Conservation (phyloP, 2,113 vertebrate genomes). For the Saccopteryx leptura region DNA sequence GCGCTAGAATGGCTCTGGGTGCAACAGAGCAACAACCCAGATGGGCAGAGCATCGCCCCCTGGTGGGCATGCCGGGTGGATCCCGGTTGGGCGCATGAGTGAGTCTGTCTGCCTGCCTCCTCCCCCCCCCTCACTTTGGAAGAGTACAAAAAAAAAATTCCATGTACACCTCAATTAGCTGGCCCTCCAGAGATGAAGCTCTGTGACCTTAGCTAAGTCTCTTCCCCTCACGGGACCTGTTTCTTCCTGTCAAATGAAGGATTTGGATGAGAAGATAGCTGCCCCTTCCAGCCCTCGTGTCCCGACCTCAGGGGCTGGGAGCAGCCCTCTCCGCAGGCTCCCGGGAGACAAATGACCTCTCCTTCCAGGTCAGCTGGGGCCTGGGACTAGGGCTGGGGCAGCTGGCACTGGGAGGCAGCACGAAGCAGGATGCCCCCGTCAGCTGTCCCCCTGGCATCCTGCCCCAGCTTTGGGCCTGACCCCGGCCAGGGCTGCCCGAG, state of each 20-base stretch:
- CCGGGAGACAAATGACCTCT: neutral
- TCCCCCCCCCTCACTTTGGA: too few species aligned
- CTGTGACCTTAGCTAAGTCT: neutral
- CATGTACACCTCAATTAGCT: neutral
- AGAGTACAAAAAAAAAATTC: too few species aligned
- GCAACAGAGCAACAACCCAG: too few species aligned
- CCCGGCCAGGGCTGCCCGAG: neutral
- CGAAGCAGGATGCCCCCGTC: neutral
- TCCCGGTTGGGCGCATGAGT: too few species aligned
- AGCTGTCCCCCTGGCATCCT: rapidly evolving
- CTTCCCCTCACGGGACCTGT: neutral
- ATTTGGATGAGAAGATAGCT: neutral
- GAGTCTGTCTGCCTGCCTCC: too few species aligned
- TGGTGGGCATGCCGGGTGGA: too few species aligned
- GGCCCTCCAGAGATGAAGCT: neutral
- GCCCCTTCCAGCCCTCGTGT: neutral
- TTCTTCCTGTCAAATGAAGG: neutral
- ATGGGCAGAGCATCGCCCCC: too few species aligned
- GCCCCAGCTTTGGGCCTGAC: neutral
- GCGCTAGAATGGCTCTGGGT: too few species aligned
- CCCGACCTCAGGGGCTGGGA: too few species aligned
- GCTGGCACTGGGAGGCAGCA: too few species aligned
- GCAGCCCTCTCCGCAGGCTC: neutral
- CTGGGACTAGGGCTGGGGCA: neutral
- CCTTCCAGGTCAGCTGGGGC: rapidly evolving